These are phyloP conservation scores for Hormaphis cornu DNA, from an alignment of 1,140 invertebrate species.

Conservation along the genomic window DNA sequence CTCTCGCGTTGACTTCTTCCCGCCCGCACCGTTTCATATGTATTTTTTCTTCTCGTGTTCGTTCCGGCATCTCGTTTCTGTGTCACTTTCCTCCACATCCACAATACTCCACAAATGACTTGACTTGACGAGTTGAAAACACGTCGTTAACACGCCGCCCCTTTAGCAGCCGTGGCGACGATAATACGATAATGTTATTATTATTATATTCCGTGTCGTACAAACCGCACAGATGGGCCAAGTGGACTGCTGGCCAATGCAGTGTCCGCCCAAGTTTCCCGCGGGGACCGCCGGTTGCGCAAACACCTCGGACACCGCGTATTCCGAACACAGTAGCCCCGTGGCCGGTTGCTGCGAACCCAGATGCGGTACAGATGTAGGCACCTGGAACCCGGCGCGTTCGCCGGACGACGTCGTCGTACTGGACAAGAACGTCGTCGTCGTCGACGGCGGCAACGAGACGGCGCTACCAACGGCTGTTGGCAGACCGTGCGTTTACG, in stretches of 20 bases:
- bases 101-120: too few relatives aligned
- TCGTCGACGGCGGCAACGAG: neutral
- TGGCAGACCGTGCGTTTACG: slow-evolving; percentile 48
- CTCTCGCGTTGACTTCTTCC: too few relatives aligned
- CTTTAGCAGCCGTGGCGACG: too few relatives aligned
- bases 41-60: too few relatives aligned
- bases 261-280: slow-evolving; percentile 66
- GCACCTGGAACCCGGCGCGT: slow-evolving; percentile 15
- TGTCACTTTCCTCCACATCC: too few relatives aligned
- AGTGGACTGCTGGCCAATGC: slow-evolving; percentile 78
- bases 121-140: too few relatives aligned
- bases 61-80: too few relatives aligned
- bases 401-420: neutral
- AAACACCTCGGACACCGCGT: slow-evolving; percentile 52
- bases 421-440: neutral
- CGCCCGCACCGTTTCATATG: too few relatives aligned
- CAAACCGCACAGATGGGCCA: slow-evolving; percentile 58
- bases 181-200: neutral
- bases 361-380: slow-evolving; percentile 50
- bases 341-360: slow-evolving; percentile 61
- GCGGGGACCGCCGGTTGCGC: slow-evolving; percentile 45
- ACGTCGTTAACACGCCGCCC: too few relatives aligned
- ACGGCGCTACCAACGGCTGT: slow-evolving; percentile 24
- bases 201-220: neutral
- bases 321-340: slow-evolving; percentile 34